A percentile compares a stretch with the other conserved stretches of the same genome.
These are phyloP conservation scores for Montipora foliosa DNA, from an alignment of 64 coral and sea anemone genomes.

Conservation along the genomic window DNA sequence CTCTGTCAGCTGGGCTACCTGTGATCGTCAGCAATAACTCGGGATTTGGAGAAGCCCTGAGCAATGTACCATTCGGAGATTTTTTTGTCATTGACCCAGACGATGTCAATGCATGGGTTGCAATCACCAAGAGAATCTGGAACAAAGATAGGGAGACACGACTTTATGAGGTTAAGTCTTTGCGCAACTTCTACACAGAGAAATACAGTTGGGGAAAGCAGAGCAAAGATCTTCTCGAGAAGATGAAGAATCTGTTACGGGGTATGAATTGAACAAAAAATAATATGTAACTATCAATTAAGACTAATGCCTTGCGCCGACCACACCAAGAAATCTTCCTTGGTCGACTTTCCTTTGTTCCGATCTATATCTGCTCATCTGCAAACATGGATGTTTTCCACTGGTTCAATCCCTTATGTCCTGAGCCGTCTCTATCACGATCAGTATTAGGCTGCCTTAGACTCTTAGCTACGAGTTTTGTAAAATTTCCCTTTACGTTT, in stretches of 20 bases:
- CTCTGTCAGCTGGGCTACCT: conserved; percentile 29
- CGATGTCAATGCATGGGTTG: not conserved
- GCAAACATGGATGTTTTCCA: too few species aligned
- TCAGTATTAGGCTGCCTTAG: too few species aligned
- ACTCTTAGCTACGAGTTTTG: too few species aligned
- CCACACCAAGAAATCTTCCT: too few species aligned
- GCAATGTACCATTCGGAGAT: not conserved
- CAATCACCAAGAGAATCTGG: not conserved
- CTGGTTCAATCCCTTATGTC: too few species aligned
- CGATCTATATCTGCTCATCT: too few species aligned
- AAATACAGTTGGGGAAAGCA: not conserved
- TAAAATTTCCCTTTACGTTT: too few species aligned
- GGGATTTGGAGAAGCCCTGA: not conserved
- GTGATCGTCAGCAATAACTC: not conserved
- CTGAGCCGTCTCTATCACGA: too few species aligned
- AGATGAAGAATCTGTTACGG: not conserved
- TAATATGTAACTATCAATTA: too few species aligned
- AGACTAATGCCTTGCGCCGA: too few species aligned
- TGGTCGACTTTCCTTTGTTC: too few species aligned
- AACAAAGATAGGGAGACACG: not conserved
- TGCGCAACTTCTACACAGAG: not conserved
- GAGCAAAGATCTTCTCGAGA: not conserved
- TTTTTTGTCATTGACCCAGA: not conserved
- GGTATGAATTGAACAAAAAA: not conserved
- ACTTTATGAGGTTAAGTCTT: not conserved